phyloP scores from a whole-genome alignment of 2,888 invertebrate species.

The Pachycephus smyrnensis region DNA sequence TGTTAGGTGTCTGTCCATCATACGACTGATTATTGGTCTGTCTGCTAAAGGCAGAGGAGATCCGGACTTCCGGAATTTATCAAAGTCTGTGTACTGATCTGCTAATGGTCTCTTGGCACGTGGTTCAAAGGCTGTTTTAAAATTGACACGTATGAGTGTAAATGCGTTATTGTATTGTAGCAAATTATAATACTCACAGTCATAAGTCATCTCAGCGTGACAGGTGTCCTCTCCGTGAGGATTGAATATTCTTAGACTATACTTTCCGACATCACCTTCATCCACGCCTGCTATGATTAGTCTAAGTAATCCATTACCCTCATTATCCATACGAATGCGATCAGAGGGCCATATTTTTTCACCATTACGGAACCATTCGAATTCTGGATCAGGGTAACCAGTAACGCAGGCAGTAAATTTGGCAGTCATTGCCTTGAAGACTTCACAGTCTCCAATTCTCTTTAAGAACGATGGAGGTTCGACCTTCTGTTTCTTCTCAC shows the following conservation, averaged over 20 bases:
- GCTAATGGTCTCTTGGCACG: constrained; percentile 76
- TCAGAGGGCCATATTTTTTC: constrained; percentile 84
- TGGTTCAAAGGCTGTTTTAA: constrained; percentile 73
- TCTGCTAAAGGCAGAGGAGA: constrained; percentile 90
- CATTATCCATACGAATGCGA: constrained; percentile 84
- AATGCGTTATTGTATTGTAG: neutral
- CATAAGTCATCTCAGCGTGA: constrained; percentile 82
- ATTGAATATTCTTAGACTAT: constrained; percentile 85
- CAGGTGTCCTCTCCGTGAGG: constrained; percentile 87
- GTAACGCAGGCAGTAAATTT: constrained; percentile 94
- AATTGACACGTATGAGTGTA: neutral
- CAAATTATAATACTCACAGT: constrained; percentile 72
- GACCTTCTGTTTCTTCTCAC: constrained; percentile 78
- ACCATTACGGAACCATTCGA: constrained; percentile 87
- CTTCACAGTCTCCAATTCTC: constrained; percentile 88
- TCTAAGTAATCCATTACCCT: constrained; percentile 84
- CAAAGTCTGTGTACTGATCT: constrained; percentile 87
- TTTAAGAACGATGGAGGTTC: constrained; percentile 92
- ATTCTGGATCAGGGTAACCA: constrained; percentile 88
- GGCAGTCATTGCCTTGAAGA: constrained; percentile 88
- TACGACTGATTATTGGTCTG: constrained; percentile 91
- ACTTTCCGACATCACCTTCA: constrained; percentile 86
- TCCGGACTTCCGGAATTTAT: constrained; percentile 85
- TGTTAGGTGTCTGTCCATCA: constrained; percentile 89
- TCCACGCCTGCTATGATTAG: constrained; percentile 83